Conservation (phyloP, 2,113 vertebrate species). For the Corythoichthys intestinalis region DNA sequence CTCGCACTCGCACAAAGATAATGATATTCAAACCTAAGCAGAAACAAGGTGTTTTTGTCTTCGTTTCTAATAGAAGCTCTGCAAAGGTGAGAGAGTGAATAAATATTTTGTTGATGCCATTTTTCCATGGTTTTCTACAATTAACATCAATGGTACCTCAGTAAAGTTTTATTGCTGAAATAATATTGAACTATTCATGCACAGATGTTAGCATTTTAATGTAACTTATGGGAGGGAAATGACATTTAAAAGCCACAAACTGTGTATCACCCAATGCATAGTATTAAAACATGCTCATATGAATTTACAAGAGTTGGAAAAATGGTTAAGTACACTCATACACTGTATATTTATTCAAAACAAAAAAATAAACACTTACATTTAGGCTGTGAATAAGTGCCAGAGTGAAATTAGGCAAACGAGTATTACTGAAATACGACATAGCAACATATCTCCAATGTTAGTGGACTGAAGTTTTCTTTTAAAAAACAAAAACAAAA, state of each 20-base stretch:
- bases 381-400: neutral
- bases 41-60: conserved; percentile 54
- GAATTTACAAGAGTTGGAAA: neutral
- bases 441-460: neutral
- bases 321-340: neutral
- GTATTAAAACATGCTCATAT: neutral
- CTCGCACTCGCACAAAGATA: conserved; percentile 42
- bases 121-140: conserved; percentile 25
- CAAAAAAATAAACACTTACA: neutral
- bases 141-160: conserved; percentile 14
- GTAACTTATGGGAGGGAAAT: neutral
- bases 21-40: conserved; percentile 68
- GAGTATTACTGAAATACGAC: neutral
- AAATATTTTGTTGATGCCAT: conserved; percentile 42
- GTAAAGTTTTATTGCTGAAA: conserved; percentile 7
- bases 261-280: no score
- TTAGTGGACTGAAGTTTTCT: neutral
- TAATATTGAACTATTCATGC: conserved; percentile 8
- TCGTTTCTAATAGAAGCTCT: conserved; percentile 36
- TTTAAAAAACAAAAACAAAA: neutral
- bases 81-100: conserved; percentile 41
- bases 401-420: neutral
- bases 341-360: neutral
- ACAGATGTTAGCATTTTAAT: neutral
- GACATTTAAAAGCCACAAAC: neutral